Base-by-base conservation (phyloP, 2,888 invertebrate species). In the Leptarthrus brevirostris region DNA sequence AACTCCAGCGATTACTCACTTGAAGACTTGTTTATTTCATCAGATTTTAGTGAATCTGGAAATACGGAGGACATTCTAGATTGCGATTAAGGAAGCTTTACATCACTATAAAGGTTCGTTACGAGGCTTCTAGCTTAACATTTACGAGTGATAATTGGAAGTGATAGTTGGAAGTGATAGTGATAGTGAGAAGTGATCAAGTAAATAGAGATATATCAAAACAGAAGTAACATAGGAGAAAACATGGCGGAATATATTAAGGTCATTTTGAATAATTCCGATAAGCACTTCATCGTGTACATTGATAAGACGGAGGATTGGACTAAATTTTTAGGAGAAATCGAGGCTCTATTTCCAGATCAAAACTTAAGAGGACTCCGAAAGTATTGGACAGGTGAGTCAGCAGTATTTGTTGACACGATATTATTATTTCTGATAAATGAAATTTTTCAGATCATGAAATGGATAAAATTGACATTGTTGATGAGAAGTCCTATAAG, bases 321-420 rank as follows among this genome's bases (percentile, higher is more conserved):
- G 8, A 8, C 3, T 40, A 12, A 12, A 6, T 12, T 40, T 40
- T 6, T 0, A 12, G n/a, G 12, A n/a, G 40, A 40, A 12, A n/a
- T 40, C 12, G 10, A 12, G 12, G 12, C 8, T 6, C 6, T 40
- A 3, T 12, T 54, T 0, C 26, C 54, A 1, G 40, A 44, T 14
- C 36, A 74, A 24, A 89, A 88, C 86, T 89, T 89, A 81, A 87
- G 89, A 83, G 86, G 87, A 77, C 87, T 90, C 73, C 54, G 54
- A 2, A 69, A 20, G 12, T 69, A 69, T 20, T 69, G 69, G 69
- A 52, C 44, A 16, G 69, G 69, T 69, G 34, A 24, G 64, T 47
- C 30, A 3, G 40, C 8, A 1, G 40, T 8, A 30, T 30, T 8
- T 30, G 8, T 30, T 5, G 30, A 8, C 30, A 30, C 12, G 40